phyloP scores from a whole-genome alignment of 2,113 vertebrate species.

The Vulpes vulpes region DNA sequence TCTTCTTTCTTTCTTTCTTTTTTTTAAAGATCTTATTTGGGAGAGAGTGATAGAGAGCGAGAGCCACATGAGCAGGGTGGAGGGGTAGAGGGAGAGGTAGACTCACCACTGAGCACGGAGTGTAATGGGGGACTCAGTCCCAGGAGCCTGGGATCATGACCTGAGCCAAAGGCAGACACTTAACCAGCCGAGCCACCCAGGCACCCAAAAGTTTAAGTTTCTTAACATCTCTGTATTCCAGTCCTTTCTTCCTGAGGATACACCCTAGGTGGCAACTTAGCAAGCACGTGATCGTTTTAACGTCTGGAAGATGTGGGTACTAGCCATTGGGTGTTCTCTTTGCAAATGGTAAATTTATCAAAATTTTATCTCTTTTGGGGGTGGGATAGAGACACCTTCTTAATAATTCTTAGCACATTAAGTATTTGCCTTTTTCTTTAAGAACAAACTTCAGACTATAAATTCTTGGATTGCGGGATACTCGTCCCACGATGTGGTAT shows the following conservation, averaged over 20 bases:
- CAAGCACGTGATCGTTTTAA: not conserved
- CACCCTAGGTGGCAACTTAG: not conserved
- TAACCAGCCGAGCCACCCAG: too few species aligned
- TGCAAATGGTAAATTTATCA: not conserved
- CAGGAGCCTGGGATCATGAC: too few species aligned
- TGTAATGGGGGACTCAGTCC: too few species aligned
- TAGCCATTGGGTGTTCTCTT: not conserved
- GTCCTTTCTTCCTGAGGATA: not conserved
- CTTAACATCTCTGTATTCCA: not conserved
- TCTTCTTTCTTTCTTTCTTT: not conserved
- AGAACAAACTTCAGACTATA: not conserved
- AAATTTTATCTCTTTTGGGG: not conserved
- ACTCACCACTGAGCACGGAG: too few species aligned
- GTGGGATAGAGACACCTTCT: not conserved
- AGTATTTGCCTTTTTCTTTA: slow-evolving; percentile 7
- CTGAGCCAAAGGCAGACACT: too few species aligned
- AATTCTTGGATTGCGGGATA: not conserved
- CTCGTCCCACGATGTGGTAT: not conserved
- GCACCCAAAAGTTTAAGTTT: not conserved
- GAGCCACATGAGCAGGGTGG: too few species aligned
- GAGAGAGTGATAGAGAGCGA: too few species aligned
- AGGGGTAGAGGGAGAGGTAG: too few species aligned
- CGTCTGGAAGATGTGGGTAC: not conserved
- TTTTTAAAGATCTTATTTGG: too few species aligned
- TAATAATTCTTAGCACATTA: not conserved